These are phyloP conservation scores for Falco biarmicus DNA, from an alignment of 2,797 vertebrate genomes.

Conservation along the genomic window DNA sequence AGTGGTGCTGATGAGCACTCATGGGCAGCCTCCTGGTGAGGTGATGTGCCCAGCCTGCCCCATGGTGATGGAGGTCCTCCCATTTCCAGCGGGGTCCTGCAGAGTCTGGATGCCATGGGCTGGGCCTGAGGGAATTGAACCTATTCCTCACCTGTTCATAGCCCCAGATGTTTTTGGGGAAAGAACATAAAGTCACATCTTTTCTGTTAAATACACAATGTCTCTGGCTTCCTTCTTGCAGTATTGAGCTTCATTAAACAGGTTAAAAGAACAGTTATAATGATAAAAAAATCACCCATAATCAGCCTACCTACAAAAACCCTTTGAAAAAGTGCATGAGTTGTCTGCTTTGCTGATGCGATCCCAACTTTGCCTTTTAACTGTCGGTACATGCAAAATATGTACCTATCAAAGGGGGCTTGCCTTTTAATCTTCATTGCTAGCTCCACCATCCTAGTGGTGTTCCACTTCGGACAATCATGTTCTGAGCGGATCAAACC, in stretches of 20 bases:
- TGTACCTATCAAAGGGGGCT: background rate
- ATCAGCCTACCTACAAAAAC: background rate
- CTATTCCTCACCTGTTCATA: background rate
- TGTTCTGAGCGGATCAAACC: background rate
- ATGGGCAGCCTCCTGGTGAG: accelerated
- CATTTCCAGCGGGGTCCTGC: accelerated
- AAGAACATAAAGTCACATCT: background rate
- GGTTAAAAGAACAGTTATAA: background rate
- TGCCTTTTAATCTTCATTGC: background rate
- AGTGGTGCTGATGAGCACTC: accelerated
- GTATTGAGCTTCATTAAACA: background rate
- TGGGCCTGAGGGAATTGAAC: background rate
- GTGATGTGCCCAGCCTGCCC: background rate
- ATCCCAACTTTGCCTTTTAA: background rate
- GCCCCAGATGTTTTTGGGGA: background rate
- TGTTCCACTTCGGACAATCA: background rate
- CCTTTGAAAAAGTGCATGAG: background rate
- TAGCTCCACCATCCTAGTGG: background rate
- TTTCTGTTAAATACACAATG: background rate
- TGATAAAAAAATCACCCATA: accelerated
- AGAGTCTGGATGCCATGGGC: background rate
- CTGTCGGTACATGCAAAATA: background rate
- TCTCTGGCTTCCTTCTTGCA: background rate
- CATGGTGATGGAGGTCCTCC: background rate
- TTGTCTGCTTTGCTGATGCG: background rate